phyloP scores from a whole-genome alignment of 1,140 invertebrate genomes.

The Drosophila lowei region DNA sequence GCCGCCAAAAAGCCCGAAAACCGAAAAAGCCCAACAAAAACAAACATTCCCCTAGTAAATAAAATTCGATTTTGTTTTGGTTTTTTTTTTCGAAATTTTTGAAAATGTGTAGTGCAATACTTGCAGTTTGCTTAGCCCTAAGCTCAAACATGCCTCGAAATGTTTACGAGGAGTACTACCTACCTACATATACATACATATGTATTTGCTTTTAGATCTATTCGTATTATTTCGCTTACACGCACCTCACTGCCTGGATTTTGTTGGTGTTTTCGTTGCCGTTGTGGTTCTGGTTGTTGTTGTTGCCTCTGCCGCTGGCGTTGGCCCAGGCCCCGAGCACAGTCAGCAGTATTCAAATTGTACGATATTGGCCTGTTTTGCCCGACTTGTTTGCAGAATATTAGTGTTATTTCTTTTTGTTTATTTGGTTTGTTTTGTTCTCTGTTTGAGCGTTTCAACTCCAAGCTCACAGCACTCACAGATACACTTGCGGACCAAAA shows the following conservation, averaged over 20 bases:
- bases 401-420: conserved; percentile 28
- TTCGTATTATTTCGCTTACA: conserved; percentile 25
- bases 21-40: conserved; percentile 18
- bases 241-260: conserved; percentile 65
- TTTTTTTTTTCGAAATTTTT: conserved; percentile 9
- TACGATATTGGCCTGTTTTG: conserved; percentile 25
- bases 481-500: conserved; percentile 33
- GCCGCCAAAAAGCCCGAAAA: conserved; percentile 49
- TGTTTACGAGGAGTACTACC: too few species aligned
- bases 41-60: conserved; percentile 24
- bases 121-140: conserved; percentile 31
- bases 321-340: too few species aligned
- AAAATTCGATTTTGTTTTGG: conserved; percentile 1
- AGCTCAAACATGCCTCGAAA: conserved; percentile 1
- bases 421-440: conserved; percentile 13
- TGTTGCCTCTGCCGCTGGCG: conserved; percentile 4
- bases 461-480: conserved; percentile 12
- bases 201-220: conserved; percentile 1
- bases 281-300: conserved; percentile 7
- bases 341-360: too few species aligned
- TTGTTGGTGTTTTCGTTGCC: conserved; percentile 32
- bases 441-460: conserved; percentile 24
- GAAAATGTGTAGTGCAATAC: conserved; percentile 25
- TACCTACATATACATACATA: too few species aligned
- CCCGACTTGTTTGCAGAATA: conserved; percentile 31